Conservation (phyloP, 2,888 invertebrate genomes). For the Eristalinus aeneus region DNA sequence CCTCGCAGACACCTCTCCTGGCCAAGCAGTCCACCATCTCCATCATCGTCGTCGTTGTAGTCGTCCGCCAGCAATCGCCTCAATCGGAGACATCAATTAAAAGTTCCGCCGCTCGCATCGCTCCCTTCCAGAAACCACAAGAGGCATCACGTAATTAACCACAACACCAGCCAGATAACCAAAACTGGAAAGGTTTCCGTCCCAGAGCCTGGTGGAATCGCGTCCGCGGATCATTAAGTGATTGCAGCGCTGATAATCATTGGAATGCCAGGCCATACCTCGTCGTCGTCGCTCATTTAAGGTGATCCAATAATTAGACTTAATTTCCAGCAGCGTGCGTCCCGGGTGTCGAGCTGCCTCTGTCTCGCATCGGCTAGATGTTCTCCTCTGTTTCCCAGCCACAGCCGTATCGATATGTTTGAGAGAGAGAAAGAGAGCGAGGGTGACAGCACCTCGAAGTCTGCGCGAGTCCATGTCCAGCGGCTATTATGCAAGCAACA, state of each 20-base stretch:
- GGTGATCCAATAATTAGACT: slow-evolving; percentile 68
- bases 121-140: not conserved
- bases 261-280: slow-evolving; percentile 63
- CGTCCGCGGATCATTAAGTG: slow-evolving; percentile 48
- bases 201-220: not conserved
- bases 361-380: slow-evolving; percentile 11
- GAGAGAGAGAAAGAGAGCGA: not conserved
- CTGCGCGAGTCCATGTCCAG: not conserved
- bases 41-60: slow-evolving; percentile 29
- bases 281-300: slow-evolving; percentile 58
- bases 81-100: slow-evolving; percentile 59
- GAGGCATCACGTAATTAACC: slow-evolving; percentile 56
- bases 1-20: slow-evolving; percentile 33
- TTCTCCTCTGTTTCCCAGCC: slow-evolving; percentile 26
- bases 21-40: too few relatives aligned
- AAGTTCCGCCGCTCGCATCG: slow-evolving; percentile 31
- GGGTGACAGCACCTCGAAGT: slow-evolving; percentile 25
- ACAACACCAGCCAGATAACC: slow-evolving; percentile 46
- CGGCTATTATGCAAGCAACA: not conserved
- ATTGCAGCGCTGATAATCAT: slow-evolving; percentile 59
- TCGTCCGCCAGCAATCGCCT: slow-evolving; percentile 26
- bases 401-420: not conserved
- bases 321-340: slow-evolving; percentile 49
- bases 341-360: slow-evolving; percentile 7
- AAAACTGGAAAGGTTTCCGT: slow-evolving; percentile 44